Conservation (phyloP, 2,113 vertebrate species). For the Cardinalis cardinalis region DNA sequence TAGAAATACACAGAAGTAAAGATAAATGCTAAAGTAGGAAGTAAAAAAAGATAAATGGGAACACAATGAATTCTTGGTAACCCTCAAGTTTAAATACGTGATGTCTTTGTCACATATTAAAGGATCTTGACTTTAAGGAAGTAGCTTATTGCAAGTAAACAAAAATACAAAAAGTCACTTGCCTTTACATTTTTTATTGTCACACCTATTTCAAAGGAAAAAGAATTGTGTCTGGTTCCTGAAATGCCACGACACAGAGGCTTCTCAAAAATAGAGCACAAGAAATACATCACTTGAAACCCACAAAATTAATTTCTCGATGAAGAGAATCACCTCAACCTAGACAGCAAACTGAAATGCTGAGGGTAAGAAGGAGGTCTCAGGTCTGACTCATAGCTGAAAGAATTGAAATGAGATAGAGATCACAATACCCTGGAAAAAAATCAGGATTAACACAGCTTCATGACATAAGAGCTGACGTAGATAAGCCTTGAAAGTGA, state of each 20-base stretch:
- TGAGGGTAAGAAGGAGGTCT: not conserved
- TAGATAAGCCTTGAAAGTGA: not conserved
- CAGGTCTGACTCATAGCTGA: not conserved
- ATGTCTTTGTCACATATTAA: not conserved
- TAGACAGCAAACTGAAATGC: not conserved
- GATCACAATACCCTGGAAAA: not conserved
- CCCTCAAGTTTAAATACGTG: not conserved
- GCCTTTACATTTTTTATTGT: not conserved
- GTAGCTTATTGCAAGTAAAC: not conserved
- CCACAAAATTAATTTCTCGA: not conserved
- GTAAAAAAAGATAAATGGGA: not conserved
- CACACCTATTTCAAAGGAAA: not conserved
- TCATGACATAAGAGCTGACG: not conserved
- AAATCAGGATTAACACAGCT: not conserved
- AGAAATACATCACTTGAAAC: not conserved
- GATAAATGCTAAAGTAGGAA: not conserved
- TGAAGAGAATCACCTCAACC: not conserved
- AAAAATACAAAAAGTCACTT: not conserved
- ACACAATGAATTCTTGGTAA: not conserved
- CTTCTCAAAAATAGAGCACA: not conserved
- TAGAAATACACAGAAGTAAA: not conserved
- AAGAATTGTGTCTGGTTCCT: not conserved
- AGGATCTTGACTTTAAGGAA: not conserved
- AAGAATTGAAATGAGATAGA: not conserved
- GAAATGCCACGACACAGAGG: not conserved